Percentiles rank a stretch among this genome's conserved stretches.
Conservation (phyloP, 1,140 invertebrate species). For the Euwallacea similis region DNA sequence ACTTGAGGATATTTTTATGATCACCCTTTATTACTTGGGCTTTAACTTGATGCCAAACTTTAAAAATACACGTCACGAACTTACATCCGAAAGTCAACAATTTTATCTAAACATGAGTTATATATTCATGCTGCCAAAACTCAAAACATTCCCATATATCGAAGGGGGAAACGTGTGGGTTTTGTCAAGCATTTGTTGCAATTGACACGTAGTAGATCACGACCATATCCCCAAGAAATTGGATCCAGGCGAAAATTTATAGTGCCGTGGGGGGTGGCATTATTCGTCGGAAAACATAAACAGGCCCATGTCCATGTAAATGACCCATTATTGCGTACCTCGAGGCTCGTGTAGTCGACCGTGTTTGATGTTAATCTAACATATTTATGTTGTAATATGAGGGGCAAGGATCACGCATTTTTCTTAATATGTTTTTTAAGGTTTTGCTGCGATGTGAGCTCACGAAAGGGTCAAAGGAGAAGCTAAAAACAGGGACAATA, state of each 20-base stretch:
- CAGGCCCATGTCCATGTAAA: neutral
- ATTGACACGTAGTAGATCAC: slow-evolving; percentile 6
- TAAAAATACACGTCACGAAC: neutral
- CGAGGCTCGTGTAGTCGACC: too few species aligned
- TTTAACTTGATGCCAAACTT: too few species aligned
- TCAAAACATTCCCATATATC: neutral
- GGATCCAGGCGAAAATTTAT: neutral
- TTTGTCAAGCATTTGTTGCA: slow-evolving; percentile 6
- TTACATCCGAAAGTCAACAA: neutral
- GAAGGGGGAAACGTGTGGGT: neutral
- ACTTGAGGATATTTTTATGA: too few species aligned
- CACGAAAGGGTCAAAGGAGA: neutral
- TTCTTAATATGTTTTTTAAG: neutral
- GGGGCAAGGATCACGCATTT: too few species aligned
- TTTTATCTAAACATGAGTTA: slow-evolving; percentile 7
- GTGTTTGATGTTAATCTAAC: too few species aligned
- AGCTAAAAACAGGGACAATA: slow-evolving; percentile 21
- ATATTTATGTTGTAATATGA: too few species aligned
- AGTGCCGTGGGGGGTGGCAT: neutral
- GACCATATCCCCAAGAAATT: neutral
- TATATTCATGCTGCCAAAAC: slow-evolving; percentile 1
- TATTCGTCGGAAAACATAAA: neutral
- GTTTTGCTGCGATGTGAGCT: neutral
- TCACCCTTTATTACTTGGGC: too few species aligned
- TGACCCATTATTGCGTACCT: neutral